These are phyloP conservation scores for Drosophila ironensis DNA, from an alignment of 1,140 invertebrate genomes.

Conservation along the genomic window DNA sequence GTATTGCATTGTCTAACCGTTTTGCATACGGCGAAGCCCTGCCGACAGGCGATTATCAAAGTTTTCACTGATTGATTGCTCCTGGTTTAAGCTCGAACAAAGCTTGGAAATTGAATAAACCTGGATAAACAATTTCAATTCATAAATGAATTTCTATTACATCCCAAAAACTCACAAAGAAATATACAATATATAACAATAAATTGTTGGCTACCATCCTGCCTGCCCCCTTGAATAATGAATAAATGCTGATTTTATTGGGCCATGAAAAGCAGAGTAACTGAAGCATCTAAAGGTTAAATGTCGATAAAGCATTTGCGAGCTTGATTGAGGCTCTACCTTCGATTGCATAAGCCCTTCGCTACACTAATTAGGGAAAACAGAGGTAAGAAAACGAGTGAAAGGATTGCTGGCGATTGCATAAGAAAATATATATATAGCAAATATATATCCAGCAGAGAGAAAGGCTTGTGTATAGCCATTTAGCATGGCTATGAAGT, in stretches of 20 bases:
- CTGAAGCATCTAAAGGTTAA: background rate
- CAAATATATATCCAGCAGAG: background rate
- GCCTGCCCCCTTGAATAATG: too few species aligned
- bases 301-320: background rate
- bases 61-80: background rate
- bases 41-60: background rate
- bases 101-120: background rate
- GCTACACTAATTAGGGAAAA: slow-evolving; percentile 21
- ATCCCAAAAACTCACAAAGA: too few species aligned
- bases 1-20: slow-evolving; percentile 22
- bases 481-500: slow-evolving; percentile 1
- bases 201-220: too few species aligned
- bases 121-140: too few species aligned
- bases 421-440: slow-evolving; percentile 41
- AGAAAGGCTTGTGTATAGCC: background rate
- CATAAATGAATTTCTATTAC: too few species aligned
- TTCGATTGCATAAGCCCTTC: slow-evolving; percentile 17
- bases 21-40: background rate
- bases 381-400: slow-evolving; percentile 4
- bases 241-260: background rate
- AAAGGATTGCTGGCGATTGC: slow-evolving; percentile 45
- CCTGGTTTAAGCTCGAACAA: background rate
- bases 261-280: background rate
- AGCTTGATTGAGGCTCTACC: background rate
- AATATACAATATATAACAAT: too few species aligned